Base-by-base conservation (phyloP, 2,113 vertebrate species). In the Pungitius pungitius region DNA sequence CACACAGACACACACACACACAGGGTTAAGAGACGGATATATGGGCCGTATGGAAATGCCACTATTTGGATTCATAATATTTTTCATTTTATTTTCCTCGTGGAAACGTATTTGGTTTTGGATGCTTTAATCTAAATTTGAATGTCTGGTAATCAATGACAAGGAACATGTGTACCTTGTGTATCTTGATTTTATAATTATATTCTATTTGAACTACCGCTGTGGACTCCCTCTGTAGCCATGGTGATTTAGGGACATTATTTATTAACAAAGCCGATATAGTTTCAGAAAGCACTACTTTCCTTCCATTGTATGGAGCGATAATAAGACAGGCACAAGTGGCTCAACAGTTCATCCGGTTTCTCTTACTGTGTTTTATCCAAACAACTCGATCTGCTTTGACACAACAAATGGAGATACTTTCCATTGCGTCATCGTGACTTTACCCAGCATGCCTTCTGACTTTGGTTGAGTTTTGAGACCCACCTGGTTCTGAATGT, bases 401-500 rank as follows among this genome's bases (percentile, higher is more conserved):
- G 39, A 49, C 35, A 24, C 27, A 22, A 64, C 56, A 33, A 22
- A 40, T 3, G 2, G 33, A 63, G 13, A 64, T 37, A 33, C 26
- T 45, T n/a, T 20, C 0, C 20, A 6, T 52, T 13, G 24, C 18
- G 12, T n/a, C 4, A 26, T n/a, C n/a, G 12, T 15, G 37, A 61
- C n/a, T 17, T 24, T 3, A 15, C 35, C 43, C 37, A 47, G 61
- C 54, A 24, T 64, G 27, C 27, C 22, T 35, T 42, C 54, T 35
- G 18, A 12, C 57, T 43, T 3, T n/a, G 7, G 37, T 17, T 39
- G 37, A 26, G 6, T 20, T 14, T 18, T 12, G 52, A 80, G 13
- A 83, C 91, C 39, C 71, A 99, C 98, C 96, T 99, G 98, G 90
- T 99, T 95, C 88, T 98, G 96, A 83, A 99, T 96, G 88, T 99